These are phyloP conservation scores for Tarsius wallacei DNA, from an alignment of 2,797 vertebrate genomes.

Conservation along the genomic window DNA sequence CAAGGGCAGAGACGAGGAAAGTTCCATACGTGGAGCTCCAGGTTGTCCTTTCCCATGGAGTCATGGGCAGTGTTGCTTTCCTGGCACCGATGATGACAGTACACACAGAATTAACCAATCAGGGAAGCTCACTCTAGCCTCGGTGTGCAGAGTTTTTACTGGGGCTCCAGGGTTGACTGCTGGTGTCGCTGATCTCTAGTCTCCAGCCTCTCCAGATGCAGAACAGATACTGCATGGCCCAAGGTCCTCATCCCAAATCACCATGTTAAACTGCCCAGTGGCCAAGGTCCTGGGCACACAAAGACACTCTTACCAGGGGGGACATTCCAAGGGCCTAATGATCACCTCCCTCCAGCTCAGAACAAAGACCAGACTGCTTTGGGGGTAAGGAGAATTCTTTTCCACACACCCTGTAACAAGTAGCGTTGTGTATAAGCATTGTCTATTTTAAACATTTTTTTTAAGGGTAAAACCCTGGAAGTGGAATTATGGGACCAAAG, in stretches of 20 bases:
- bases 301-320: neutral
- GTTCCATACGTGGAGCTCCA: neutral
- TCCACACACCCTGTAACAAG: neutral
- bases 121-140: neutral
- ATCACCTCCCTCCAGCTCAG: neutral
- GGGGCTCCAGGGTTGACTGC: neutral
- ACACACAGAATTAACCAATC: neutral
- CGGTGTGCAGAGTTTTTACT: neutral
- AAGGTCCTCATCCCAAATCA: neutral
- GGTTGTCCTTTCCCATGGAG: neutral
- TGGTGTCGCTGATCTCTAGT: neutral
- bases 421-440: neutral
- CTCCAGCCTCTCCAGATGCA: neutral
- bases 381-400: neutral
- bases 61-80: neutral
- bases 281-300: neutral
- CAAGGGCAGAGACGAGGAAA: neutral
- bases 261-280: neutral
- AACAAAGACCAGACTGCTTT: neutral
- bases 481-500: neutral
- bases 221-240: neutral
- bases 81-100: neutral
- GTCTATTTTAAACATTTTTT: neutral
- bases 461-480: conserved; percentile 9
- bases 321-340: neutral